These are phyloP conservation scores for Nyctibius bracteatus DNA, from an alignment of 2,113 vertebrate species.

Conservation along the genomic window DNA sequence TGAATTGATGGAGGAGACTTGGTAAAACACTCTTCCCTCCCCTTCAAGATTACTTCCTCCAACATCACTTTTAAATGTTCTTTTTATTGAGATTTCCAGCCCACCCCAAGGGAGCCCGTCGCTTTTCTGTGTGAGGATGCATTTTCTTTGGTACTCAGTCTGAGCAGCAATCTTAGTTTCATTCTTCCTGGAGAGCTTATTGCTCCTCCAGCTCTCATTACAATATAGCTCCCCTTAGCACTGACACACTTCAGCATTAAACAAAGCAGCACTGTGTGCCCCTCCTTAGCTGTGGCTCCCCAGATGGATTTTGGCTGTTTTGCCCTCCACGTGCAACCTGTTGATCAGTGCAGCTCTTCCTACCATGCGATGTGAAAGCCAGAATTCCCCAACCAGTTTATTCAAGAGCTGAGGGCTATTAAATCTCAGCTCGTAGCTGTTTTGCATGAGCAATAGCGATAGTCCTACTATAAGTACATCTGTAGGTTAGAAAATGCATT, in stretches of 20 bases:
- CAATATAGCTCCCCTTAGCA: background rate
- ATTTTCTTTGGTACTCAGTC: background rate
- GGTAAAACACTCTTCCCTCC: background rate
- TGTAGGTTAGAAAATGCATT: background rate
- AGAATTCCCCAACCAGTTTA: background rate
- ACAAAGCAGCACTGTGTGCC: background rate
- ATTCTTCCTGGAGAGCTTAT: background rate
- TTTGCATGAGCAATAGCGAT: background rate
- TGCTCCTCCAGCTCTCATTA: background rate
- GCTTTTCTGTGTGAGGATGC: background rate
- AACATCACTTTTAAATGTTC: background rate
- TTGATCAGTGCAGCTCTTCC: background rate
- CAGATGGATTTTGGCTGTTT: background rate
- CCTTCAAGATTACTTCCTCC: background rate
- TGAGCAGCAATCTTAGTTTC: background rate
- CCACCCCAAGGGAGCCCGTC: background rate
- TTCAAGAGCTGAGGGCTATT: background rate
- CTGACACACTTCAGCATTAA: background rate
- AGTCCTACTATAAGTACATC: background rate
- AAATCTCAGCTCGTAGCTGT: background rate
- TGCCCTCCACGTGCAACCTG: background rate
- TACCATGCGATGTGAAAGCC: accelerated
- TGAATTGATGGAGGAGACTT: background rate
- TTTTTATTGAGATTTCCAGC: background rate
- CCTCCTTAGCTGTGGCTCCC: background rate